phyloP scores from a whole-genome alignment of 2,888 invertebrate species.

The Scrobipalpa costella region DNA sequence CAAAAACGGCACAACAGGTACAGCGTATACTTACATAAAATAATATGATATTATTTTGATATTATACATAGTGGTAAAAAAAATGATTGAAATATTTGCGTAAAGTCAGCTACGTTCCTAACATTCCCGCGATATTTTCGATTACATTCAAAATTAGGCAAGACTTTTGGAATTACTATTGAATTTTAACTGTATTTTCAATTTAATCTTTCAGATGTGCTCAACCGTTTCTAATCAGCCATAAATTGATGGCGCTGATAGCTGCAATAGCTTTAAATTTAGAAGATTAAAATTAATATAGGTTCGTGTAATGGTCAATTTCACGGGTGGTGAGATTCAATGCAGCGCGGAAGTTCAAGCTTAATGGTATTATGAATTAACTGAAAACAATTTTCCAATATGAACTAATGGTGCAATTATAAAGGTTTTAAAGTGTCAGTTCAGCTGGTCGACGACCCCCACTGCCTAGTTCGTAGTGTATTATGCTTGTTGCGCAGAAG shows the following conservation, averaged over 20 bases:
- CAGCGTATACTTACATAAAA: too few relatives aligned
- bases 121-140: too few relatives aligned
- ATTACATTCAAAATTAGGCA: not conserved
- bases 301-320: conserved; percentile 21
- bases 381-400: conserved; percentile 17
- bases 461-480: too few relatives aligned
- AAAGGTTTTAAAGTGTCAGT: not conserved
- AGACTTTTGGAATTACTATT: not conserved
- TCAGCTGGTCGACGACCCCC: too few relatives aligned
- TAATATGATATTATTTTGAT: too few relatives aligned
- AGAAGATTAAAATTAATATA: conserved; percentile 20
- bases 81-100: too few relatives aligned
- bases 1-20: too few relatives aligned
- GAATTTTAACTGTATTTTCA: not conserved
- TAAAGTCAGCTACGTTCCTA: too few relatives aligned
- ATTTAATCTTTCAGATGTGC: conserved; percentile 9
- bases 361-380: conserved; percentile 12
- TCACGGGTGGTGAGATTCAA: conserved; percentile 15
- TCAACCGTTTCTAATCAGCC: conserved; percentile 24
- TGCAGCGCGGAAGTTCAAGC: conserved; percentile 8
- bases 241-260: conserved; percentile 19
- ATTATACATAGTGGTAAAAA: too few relatives aligned
- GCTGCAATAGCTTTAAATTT: conserved; percentile 19
- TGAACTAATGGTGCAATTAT: conserved; percentile 2
- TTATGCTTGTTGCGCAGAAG: too few relatives aligned